Evolutionary conservation across 30 jellyfish, hydroid and myxozoan species (phyloP), one percentile per base, ranked within the genome.

Genomic region (Cassiopea andromeda): DNA sequence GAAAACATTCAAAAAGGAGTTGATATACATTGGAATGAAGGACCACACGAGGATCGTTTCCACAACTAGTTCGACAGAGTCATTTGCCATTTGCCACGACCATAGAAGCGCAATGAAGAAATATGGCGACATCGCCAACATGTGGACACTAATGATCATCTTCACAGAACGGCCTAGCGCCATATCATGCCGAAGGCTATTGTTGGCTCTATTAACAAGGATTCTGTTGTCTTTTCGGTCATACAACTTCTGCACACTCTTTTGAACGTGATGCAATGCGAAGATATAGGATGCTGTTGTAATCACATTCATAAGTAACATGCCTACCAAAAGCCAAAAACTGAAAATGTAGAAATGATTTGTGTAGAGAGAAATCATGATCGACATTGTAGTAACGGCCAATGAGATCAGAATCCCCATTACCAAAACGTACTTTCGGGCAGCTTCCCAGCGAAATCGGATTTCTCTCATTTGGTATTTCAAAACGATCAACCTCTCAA

Each of bases 401-500:
- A 85, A 10, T n/a, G 88, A 74, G 49, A 45, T 7, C 61, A 75
- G 9, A 12, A 60, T 69, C 8, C 46, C 82, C 15, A 38, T 57
- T 1, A 64, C 70, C 38, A 85, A 60, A 44, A 85, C 93, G 60
- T 85, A 85, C 74, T 64, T 58, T 5, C 85, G 85, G 3, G 48
- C 1, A 9, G 87, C 81, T 61, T 73, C 82, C 93, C 93, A 85
- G 45, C 83, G 93, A 73, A 57, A 75, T 18, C 49, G 66, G n/a
- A 44, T 15, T 47, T 75, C 72, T 46, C 15, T 19, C 85, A 85
- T 70, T 44, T 86, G 82, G 47, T 85, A 75, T 66, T 61, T 85
- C 27, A 85, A n/a, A 16, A 74, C 93, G 76, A 85, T 85, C 44
- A 73, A 79, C 47, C 93, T 44, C 47, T 85, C 93, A 1, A 85